A percentile compares a stretch with the other conserved stretches of the same genome.
phyloP scores from a whole-genome alignment of 2,888 invertebrate genomes.

The Neoascia interrupta region DNA sequence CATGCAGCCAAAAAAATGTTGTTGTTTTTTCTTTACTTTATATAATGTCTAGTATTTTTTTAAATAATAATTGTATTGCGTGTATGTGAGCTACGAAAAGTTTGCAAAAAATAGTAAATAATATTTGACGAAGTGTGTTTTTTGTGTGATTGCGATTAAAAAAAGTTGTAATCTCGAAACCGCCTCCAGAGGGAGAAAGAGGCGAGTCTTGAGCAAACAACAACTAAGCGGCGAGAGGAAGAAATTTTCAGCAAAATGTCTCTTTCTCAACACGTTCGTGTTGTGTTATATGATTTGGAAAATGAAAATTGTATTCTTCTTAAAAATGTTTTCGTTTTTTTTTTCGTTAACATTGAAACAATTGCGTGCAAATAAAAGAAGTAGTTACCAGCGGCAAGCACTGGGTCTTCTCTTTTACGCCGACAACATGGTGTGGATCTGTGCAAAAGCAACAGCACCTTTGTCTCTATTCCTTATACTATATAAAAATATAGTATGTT shows the following conservation, averaged over 20 bases:
- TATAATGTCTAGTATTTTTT: conserved; percentile 44
- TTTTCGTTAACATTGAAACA: no score
- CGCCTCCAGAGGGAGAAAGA: not conserved
- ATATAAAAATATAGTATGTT: conserved; percentile 69
- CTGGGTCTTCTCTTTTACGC: conserved; percentile 32
- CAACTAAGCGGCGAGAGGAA: conserved; percentile 6
- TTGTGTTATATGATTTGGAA: conserved; percentile 8
- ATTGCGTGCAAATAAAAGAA: not conserved
- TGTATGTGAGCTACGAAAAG: conserved; percentile 67
- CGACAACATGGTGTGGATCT: conserved; percentile 24
- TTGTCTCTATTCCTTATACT: conserved; percentile 64
- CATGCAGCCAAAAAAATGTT: conserved; percentile 75
- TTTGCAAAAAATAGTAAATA: conserved; percentile 51
- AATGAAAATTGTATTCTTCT: not conserved
- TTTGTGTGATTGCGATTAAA: conserved; percentile 32
- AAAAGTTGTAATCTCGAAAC: not conserved
- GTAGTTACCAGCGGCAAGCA: not conserved
- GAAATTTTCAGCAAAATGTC: no score
- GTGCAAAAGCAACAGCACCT: conserved; percentile 61
- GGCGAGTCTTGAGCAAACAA: conserved; percentile 17
- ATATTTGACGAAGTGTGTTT: conserved; percentile 68
- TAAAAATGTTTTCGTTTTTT: conserved; percentile 1
- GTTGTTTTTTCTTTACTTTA: conserved; percentile 51
- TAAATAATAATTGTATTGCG: conserved; percentile 64
- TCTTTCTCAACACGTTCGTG: conserved; percentile 7